Evolutionary conservation across 37 sponge, comb jelly and placozoan genomes (phyloP).

Genomic region (Diacarnus erythraeanus): DNA sequence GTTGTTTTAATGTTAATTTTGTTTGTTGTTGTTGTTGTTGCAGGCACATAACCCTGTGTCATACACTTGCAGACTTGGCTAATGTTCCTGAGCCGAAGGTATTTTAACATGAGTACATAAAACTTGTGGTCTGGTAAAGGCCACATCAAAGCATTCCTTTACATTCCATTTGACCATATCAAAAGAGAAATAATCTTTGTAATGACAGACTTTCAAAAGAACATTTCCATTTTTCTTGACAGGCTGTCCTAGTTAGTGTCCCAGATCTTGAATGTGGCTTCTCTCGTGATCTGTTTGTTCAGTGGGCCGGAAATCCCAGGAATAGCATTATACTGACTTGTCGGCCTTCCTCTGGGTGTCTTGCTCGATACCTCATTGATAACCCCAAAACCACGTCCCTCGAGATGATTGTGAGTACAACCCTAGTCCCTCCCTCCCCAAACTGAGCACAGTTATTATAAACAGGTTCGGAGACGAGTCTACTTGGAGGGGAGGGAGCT

Average conservation of each 20-base stretch:
- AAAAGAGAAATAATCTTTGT: neutral
- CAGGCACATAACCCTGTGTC: constrained; percentile 87
- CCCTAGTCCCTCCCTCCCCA: neutral
- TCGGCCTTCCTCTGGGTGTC: constrained; percentile 67
- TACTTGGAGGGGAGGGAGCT: constrained; percentile 90
- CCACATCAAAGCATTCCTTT: too few species aligned
- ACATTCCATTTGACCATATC: too few species aligned
- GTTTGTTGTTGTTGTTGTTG: neutral
- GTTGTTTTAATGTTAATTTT: too few species aligned
- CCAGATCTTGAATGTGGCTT: constrained; percentile 92
- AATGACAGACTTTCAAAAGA: neutral
- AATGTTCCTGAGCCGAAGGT: constrained; percentile 87
- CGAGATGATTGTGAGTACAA: constrained; percentile 51
- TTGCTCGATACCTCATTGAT: constrained; percentile 75
- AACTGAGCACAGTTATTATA: neutral
- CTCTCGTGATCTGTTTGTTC: constrained; percentile 88
- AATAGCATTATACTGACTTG: constrained; percentile 87
- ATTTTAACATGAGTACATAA: neutral
- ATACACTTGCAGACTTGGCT: constrained; percentile 81
- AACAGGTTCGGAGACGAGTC: constrained; percentile 74
- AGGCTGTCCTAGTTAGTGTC: constrained; percentile 91
- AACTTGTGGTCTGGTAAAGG: too few species aligned
- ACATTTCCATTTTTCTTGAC: neutral
- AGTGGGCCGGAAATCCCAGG: constrained; percentile 76
- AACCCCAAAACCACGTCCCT: constrained; percentile 52